Evolutionary conservation across 2,888 invertebrate genomes (phyloP), one percentile per base, ranked within the genome.

Genomic region (Eristalis tenax): DNA sequence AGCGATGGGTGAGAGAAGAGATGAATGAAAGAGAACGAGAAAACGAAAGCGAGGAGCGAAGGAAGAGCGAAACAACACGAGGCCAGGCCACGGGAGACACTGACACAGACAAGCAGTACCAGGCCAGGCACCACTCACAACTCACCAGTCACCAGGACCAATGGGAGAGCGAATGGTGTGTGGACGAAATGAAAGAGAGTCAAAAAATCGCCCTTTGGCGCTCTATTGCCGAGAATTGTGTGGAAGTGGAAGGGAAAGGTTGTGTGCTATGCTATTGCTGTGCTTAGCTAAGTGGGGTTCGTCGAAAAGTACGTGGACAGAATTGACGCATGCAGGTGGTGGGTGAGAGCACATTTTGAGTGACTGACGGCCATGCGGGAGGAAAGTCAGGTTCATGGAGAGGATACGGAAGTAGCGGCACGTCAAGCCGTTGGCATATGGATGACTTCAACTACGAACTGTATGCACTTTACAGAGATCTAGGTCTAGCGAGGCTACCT

Each of bases 141-240:
- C 32, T 32, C 32, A 32, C 32, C 32, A 28, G 28, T 28, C 28
- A 32, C 32, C 15, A 56, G 70, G 65, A 40, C 61, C 73, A 38
- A 71, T 78, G 65, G 61, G 43, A 76, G 83, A 79, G 76, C 50
- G 70, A 66, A 68, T 78, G 71, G 75, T 71, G 43, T 83, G 74
- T 75, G 76, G 75, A 80, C 65, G 59, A 80, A 87, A 73, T 80
- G 87, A 83, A 87, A 87, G 87, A 87, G 87, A 87, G 87, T 87
- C 78, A 79, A 87, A 83, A 83, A 87, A 83, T 87, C 28, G 69
- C 15, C 87, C 79, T 35, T 57, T 8, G 83, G 87, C 83, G 69
- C 11, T 87, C 73, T 56, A 64, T 83, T 87, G 87, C 83, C 68
- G 68, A 76, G 87, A 83, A 87, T 83, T 83, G 83, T 71, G 50